Evolutionary conservation across 2,797 vertebrate genomes (phyloP), one percentile per base, ranked within the genome.

Genomic region (Propithecus perrieri): DNA sequence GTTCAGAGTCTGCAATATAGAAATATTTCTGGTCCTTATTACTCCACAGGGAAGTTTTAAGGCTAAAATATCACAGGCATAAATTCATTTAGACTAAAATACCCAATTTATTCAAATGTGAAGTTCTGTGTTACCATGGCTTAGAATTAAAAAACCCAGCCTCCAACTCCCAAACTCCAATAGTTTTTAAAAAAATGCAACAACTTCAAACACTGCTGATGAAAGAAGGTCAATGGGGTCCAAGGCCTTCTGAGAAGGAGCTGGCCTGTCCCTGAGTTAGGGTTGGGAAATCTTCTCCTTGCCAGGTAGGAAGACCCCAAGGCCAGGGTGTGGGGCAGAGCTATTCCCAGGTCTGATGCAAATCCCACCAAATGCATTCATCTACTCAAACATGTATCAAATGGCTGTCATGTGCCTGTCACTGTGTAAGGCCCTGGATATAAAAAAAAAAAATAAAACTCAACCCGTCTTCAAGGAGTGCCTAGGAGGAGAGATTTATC

Each of bases 31-130:
- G 95, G 35, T 30, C 24, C 24, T 50, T 89, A 53, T 5, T 63
- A 80, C 55, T 35, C 61, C 5, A 57, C 5, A 80, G 43, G 61
- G 57, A 59, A 38, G 30, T 75, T 65, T 94, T 41, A 75, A 96
- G 94, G 59, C 69, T 83, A 87, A 95, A 95, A 57, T 48, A 65
- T 63, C 53, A 86, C 12, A 86, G 69, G 61, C 43, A 80, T 74
- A 61, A 95, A 65, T 35, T 20, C 43, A 80, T 53, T 63, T 76
- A 48, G 71, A 95, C 72, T 89, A 97, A 96, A 95, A 95, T n/a
- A 65, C 5, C 95, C 1, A 72, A 33, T 33, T 61, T 81, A 74
- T 72, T 83, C 15, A 89, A 85, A 84, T 43, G 46, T 22, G 38
- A 86, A 75, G 10, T 87, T 89, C 59, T 86, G 22, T 75, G 33